phyloP scores from a whole-genome alignment of 2,797 vertebrate genomes.

The Rachycentron canadum region DNA sequence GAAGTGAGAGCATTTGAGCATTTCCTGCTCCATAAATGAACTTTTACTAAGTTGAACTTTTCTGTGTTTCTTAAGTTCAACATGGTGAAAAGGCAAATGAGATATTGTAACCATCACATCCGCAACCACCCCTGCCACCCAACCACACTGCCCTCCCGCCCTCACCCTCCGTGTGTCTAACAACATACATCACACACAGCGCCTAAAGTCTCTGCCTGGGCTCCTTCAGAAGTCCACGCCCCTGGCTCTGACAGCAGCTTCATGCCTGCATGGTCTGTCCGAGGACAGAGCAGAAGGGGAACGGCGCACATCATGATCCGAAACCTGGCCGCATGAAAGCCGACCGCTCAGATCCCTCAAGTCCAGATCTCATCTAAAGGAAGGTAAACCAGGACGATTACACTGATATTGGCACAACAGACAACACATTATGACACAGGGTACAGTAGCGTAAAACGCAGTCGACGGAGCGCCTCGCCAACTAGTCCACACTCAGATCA shows the following conservation, averaged over 20 bases:
- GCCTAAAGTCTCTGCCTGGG: background rate
- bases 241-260: constrained; percentile 38
- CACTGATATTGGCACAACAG: accelerated
- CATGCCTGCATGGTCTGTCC: constrained; percentile 46
- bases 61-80: background rate
- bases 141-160: no score
- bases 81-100: background rate
- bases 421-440: accelerated
- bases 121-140: no score
- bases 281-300: constrained; percentile 26
- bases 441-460: background rate
- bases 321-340: constrained; percentile 36
- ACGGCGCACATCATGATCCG: constrained; percentile 54
- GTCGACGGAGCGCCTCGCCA: background rate
- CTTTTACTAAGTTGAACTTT: background rate
- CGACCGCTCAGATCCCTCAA: constrained; percentile 17
- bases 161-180: background rate
- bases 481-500: constrained; percentile 22
- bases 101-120: no score
- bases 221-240: constrained; percentile 65
- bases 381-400: constrained; percentile 44
- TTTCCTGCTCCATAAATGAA: background rate
- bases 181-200: constrained; percentile 3
- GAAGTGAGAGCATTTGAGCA: background rate
- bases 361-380: constrained; percentile 26